Evolutionary conservation across 1,140 invertebrate genomes (phyloP), one percentile per base, ranked within the genome.

Genomic region (Pseudomyrmex pallidus): DNA sequence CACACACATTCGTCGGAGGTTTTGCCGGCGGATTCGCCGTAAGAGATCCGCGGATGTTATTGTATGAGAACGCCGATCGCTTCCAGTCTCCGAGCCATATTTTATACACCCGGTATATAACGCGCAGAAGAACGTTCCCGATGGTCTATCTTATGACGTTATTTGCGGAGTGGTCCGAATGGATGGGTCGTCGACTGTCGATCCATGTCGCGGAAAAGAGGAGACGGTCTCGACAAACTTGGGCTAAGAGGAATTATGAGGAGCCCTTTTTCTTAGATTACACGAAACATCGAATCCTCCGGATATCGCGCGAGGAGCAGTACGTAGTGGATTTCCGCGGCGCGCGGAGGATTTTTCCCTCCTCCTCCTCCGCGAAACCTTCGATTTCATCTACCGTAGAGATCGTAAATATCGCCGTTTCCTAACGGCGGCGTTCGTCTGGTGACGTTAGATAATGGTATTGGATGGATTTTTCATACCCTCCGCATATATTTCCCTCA

Each of bases 141-240:
- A 91, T 87, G 85, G 87, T 85, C 85, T 91, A 90, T 89, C 88
- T 88, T 89, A 90, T 85, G 80, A 89, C 87, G 88, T 91, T 91
- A 91, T 92, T 91, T 90, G 87, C 88, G 83, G 82, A 91, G 87
- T 87, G 89, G 73, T 72, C 85, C 63, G 72, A 90, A 91, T 89
- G 73, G 88, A 90, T 84, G 82, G 74, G 52, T 56, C 78, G 72
- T 73, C 82, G 78, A 70, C 63, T 68, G 83, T 86, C 83, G 83
- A 86, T 87, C 54, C 85, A n/a, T n/a, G 64, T 85, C 87, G 70
- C 25, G 52, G 77, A 44, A 61, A 52, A 17, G 25, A 61, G 52
- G 20, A 54, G 22, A 56, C 54, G 67, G 2, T 35, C 35, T 15
- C 72, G 70, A 57, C 50, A 35, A 74, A 76, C 57, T 67, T 87